Evolutionary conservation across 2,797 vertebrate species (phyloP).

Genomic region (Rhynchotus rufescens): DNA sequence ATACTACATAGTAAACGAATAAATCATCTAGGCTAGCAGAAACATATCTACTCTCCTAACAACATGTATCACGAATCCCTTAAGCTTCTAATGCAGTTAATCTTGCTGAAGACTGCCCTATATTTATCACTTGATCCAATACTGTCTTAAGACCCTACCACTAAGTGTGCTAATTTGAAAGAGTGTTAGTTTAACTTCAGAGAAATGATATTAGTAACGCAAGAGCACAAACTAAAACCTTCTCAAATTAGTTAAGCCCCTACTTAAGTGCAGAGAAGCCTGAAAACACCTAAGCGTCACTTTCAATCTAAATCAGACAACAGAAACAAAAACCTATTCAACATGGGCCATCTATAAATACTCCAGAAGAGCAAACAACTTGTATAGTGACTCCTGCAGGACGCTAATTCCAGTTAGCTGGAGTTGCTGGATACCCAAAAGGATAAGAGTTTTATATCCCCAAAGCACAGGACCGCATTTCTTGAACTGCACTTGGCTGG

Average conservation of each 20-base stretch:
- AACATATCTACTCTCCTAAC: conserved; percentile 36
- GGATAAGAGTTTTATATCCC: background rate
- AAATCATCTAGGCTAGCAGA: background rate
- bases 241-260: background rate
- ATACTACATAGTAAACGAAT: background rate
- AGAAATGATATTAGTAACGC: background rate
- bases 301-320: background rate
- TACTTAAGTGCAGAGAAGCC: background rate
- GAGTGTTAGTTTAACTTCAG: background rate
- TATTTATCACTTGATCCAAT: conserved; percentile 34
- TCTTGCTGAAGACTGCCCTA: conserved; percentile 11
- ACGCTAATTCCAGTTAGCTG: background rate
- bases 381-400: background rate
- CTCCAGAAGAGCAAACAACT: background rate
- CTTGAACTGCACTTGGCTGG: background rate
- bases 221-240: background rate
- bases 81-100: conserved; percentile 60
- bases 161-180: background rate
- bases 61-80: conserved; percentile 36
- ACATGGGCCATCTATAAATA: background rate
- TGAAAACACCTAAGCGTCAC: background rate
- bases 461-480: background rate
- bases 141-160: background rate
- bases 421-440: background rate
- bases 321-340: background rate